Percentiles rank a stretch among this genome's conserved stretches.
Evolutionary conservation across 2,113 vertebrate genomes (phyloP).

Genomic region (Vireo altiloquus): DNA sequence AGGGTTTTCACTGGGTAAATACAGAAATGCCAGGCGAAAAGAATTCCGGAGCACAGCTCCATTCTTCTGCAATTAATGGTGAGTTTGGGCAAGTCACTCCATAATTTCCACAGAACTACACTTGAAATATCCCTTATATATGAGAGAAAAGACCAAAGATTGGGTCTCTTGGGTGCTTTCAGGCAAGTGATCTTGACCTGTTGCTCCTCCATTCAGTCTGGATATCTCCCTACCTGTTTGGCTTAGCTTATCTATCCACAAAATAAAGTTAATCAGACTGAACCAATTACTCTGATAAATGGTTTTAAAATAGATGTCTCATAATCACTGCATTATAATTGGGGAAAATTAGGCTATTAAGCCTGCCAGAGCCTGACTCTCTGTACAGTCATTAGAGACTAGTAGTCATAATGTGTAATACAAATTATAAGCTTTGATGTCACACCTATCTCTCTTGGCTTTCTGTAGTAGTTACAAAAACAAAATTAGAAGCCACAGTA

Average conservation of each 20-base stretch:
- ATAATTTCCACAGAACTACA: neutral
- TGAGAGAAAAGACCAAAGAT: neutral
- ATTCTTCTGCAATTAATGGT: conserved; percentile 55
- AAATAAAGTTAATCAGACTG: conserved; percentile 5
- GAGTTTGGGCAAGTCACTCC: neutral
- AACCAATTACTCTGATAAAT: neutral
- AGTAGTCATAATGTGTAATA: neutral
- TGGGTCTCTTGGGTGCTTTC: neutral
- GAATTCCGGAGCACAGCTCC: neutral
- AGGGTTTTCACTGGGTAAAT: conserved; percentile 8
- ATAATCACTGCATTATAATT: neutral
- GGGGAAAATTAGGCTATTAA: neutral
- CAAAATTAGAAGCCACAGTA: neutral
- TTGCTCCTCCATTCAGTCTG: neutral
- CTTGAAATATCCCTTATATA: neutral
- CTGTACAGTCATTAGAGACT: neutral
- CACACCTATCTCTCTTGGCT: neutral
- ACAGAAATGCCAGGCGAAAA: conserved; percentile 27
- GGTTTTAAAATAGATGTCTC: conserved; percentile 6
- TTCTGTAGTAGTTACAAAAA: neutral
- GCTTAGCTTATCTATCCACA: neutral
- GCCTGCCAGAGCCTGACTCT: neutral
- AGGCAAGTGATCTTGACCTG: neutral
- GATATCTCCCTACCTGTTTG: neutral
- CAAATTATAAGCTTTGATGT: conserved; percentile 13